A percentile compares a stretch with the other conserved stretches of the same genome.
Conservation (phyloP, 2,888 invertebrate genomes). For the Prenolepis imparis region DNA sequence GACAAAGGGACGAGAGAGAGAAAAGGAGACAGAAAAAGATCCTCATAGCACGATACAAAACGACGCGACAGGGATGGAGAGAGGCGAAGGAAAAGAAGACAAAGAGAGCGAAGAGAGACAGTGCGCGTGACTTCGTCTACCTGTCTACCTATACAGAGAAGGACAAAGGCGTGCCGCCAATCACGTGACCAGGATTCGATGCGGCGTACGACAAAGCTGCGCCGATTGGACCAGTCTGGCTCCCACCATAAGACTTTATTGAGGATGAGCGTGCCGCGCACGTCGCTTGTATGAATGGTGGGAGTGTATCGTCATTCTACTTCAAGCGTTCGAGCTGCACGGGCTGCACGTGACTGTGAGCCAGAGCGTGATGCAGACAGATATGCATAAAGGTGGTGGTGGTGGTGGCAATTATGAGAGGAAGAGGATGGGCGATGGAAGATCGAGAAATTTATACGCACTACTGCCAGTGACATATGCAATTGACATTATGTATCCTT, state of each 20-base stretch:
- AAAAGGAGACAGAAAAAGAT: conserved; percentile 44
- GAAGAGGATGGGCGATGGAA: conserved; percentile 53
- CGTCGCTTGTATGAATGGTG: conserved; percentile 86
- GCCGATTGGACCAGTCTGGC: conserved; percentile 77
- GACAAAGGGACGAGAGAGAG: conserved; percentile 45
- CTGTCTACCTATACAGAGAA: conserved; percentile 32
- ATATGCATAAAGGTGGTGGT: conserved; percentile 22
- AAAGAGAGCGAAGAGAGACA: conserved; percentile 23
- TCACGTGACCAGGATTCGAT: conserved; percentile 80
- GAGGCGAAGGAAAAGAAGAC: conserved; percentile 7
- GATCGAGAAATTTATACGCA: conserved; percentile 67
- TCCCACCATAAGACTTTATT: conserved; percentile 69
- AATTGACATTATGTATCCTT: conserved; percentile 72
- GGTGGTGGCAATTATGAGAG: conserved; percentile 44
- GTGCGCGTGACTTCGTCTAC: conserved; percentile 47
- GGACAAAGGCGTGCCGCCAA: conserved; percentile 72
- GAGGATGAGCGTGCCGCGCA: conserved; percentile 81
- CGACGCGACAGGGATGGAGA: conserved; percentile 21
- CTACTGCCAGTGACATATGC: background rate
- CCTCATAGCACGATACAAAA: conserved; percentile 14
- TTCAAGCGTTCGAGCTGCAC: conserved; percentile 76
- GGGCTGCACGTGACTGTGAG: conserved; percentile 76
- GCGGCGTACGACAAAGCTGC: conserved; percentile 83
- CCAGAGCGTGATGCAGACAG: conserved; percentile 51
- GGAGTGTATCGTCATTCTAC: conserved; percentile 80